A percentile compares a stretch with the other conserved stretches of the same genome.
Evolutionary conservation across 2,113 vertebrate species (phyloP).

Genomic region (Trogon surrucura): DNA sequence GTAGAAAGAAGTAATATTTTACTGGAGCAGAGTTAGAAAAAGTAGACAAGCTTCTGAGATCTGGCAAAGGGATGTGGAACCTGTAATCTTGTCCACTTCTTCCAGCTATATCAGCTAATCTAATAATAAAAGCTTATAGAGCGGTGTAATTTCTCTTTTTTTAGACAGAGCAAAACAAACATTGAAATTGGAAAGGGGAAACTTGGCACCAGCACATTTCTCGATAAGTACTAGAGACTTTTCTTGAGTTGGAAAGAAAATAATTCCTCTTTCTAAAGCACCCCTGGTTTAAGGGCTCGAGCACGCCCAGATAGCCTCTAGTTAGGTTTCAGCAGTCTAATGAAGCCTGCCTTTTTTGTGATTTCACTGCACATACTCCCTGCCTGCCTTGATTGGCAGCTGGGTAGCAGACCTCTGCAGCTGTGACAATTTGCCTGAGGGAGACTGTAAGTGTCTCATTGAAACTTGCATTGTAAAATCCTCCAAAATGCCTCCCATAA

Average conservation of each 20-base stretch:
- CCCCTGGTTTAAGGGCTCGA: neutral
- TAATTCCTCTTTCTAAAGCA: neutral
- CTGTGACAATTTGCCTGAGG: slow-evolving; percentile 73
- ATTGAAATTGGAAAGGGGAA: slow-evolving; percentile 27
- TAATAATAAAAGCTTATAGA: slow-evolving; percentile 38
- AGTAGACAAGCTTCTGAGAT: neutral
- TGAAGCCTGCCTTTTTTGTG: slow-evolving; percentile 60
- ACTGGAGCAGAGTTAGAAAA: slow-evolving; percentile 21
- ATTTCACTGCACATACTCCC: slow-evolving; percentile 62
- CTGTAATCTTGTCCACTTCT: slow-evolving; percentile 36
- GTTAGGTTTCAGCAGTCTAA: slow-evolving; percentile 57
- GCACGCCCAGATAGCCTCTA: slow-evolving; percentile 30
- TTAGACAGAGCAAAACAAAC: slow-evolving; percentile 55
- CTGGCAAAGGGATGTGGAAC: slow-evolving; percentile 29
- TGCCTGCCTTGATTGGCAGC: slow-evolving; percentile 71
- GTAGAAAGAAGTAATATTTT: slow-evolving; percentile 3
- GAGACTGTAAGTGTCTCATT: slow-evolving; percentile 71
- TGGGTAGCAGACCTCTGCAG: slow-evolving; percentile 72
- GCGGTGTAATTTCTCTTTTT: slow-evolving; percentile 4
- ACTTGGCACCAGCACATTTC: slow-evolving; percentile 17
- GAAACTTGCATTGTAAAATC: slow-evolving; percentile 70
- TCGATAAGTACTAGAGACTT: neutral
- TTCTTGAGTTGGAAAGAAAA: slow-evolving; percentile 24
- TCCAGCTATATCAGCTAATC: slow-evolving; percentile 55
- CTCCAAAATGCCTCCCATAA: slow-evolving; percentile 69